Evolutionary conservation across 2,888 invertebrate genomes (phyloP), one percentile per base, ranked within the genome.

Genomic region (Gisinianus flammeolus): DNA sequence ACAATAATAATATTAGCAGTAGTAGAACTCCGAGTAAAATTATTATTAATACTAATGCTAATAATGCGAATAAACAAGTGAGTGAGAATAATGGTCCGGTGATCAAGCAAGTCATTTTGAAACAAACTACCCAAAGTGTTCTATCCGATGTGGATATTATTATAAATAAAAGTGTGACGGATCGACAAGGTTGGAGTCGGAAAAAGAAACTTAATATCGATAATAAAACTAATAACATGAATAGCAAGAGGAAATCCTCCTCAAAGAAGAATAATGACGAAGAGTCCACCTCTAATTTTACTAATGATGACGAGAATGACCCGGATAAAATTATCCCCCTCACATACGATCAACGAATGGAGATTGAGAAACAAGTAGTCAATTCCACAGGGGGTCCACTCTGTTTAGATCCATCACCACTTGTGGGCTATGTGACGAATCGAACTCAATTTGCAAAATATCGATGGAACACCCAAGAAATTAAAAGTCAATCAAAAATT

Each of bases 321-420:
- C 5, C 58, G 19, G 35, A 70, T 22, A 4, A 10, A 16, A 8
- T 24, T 24, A 12, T 79, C 35, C 73, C 89, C 52, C 93, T 93
- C 92, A 91, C 91, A 33, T 90, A 91, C 30, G 93, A 94, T 82
- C 95, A 95, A 86, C 90, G 92, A 79, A 89, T 93, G 77, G 90
- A 91, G 71, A 88, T 95, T 78, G 97, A 97, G 87, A 94, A 95
- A 81, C 93, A 94, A 84, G 87, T 97, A 79, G 91, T 97, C 56
- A 90, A 94, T 85, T 94, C 94, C 19, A 94, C 95, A 4, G 92
- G 94, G 81, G 95, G 94, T 19, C 94, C 94, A 5, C 88, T 97
- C 52, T 97, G 96, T 87, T 89, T 97, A 73, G 96, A 96, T 88
- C 95, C 97, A 3, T 92, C 93, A 85, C 94, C 94, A 2, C 91